Conservation (phyloP, 1,140 invertebrate species). For the Ceratina japonica region DNA sequence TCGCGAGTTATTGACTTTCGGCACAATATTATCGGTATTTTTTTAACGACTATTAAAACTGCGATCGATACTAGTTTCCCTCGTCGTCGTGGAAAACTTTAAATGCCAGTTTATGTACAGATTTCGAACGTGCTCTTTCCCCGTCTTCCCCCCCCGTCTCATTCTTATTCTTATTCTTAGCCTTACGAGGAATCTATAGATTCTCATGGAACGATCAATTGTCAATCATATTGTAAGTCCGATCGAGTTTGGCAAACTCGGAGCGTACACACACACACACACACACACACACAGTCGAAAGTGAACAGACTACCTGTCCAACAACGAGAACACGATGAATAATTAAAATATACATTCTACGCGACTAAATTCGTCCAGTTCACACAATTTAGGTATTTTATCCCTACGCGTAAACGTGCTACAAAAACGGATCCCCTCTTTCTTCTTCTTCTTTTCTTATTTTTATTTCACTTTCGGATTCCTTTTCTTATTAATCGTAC, state of each 20-base stretch:
- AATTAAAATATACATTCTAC: conserved; percentile 57
- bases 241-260: conserved; percentile 35
- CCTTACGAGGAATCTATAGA: conserved; percentile 2
- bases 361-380: conserved; percentile 40
- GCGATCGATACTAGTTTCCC: background rate
- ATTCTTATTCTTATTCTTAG: no score
- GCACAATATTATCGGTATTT: conserved; percentile 12
- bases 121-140: conserved; percentile 1
- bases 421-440: conserved; percentile 5
- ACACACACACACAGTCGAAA: background rate
- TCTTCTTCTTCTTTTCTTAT: background rate
- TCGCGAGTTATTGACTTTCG: conserved; percentile 10
- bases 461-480: background rate
- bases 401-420: conserved; percentile 27
- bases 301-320: background rate
- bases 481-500: background rate
- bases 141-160: background rate
- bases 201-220: background rate
- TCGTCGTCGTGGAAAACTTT: background rate
- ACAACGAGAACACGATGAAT: conserved; percentile 1
- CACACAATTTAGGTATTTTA: conserved; percentile 8
- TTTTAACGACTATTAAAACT: conserved; percentile 9
- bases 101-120: conserved; percentile 29
- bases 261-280: background rate
- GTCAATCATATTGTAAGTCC: background rate